Conservation (phyloP, 2,888 invertebrate species). For the Zonitis immaculata region DNA sequence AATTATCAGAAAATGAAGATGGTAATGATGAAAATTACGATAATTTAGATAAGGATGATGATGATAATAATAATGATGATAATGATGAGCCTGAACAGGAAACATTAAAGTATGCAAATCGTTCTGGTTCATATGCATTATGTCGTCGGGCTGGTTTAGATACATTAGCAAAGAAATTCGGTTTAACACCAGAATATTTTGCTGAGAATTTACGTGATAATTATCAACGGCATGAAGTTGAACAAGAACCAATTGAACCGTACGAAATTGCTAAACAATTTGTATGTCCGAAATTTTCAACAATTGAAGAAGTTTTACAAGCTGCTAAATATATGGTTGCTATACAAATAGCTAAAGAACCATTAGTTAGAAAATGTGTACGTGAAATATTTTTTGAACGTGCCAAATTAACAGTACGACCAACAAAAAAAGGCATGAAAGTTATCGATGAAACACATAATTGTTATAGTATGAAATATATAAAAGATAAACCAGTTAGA, state of each 20-base stretch:
- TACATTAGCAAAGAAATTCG: slow-evolving; percentile 82
- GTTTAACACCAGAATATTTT: slow-evolving; percentile 89
- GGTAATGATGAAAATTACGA: slow-evolving; percentile 60
- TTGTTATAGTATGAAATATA: slow-evolving; percentile 81
- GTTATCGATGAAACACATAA: slow-evolving; percentile 95
- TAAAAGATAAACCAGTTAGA: slow-evolving; percentile 87
- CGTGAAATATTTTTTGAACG: slow-evolving; percentile 84
- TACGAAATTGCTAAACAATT: slow-evolving; percentile 76
- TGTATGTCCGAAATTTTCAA: slow-evolving; percentile 61
- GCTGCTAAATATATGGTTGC: slow-evolving; percentile 94
- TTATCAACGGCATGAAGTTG: slow-evolving; percentile 92
- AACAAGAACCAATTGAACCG: slow-evolving; percentile 85
- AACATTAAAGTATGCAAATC: slow-evolving; percentile 75
- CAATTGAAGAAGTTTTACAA: slow-evolving; percentile 77
- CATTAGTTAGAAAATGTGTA: slow-evolving; percentile 77
- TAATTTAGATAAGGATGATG: too few species aligned
- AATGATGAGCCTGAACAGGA: slow-evolving; percentile 57
- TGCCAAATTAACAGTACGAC: slow-evolving; percentile 73
- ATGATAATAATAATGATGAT: slow-evolving; percentile 38
- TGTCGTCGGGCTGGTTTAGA: slow-evolving; percentile 81
- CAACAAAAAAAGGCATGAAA: slow-evolving; percentile 88
- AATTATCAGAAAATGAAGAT: slow-evolving; percentile 58
- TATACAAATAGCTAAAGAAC: slow-evolving; percentile 88
- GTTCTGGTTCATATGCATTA: slow-evolving; percentile 84
- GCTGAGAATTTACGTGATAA: slow-evolving; percentile 95